Evolutionary conservation across 2,113 vertebrate species (phyloP).

Genomic region (Spheniscus mendiculus): DNA sequence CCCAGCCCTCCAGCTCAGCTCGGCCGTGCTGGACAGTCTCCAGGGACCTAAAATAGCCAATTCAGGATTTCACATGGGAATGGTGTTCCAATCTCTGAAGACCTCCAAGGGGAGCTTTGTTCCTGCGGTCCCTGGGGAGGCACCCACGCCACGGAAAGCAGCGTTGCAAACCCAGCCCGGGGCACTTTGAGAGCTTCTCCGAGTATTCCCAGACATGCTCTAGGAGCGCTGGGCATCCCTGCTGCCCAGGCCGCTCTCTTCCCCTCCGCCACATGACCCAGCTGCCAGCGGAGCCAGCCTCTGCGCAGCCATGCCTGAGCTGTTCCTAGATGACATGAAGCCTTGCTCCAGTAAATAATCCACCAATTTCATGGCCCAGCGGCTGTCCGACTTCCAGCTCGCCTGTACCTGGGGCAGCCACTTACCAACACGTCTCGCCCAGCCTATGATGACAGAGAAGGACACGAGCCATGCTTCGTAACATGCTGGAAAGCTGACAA

Average conservation of each 20-base stretch:
- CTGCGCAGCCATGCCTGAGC: rapidly evolving
- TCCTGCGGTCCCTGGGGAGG: rapidly evolving
- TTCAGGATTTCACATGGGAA: slow-evolving; percentile 32
- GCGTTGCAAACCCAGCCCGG: not conserved
- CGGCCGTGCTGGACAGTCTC: not conserved
- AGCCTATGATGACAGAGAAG: not conserved
- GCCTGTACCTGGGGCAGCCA: not conserved
- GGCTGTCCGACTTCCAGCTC: not conserved
- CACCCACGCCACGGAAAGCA: not conserved
- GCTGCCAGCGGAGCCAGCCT: not conserved
- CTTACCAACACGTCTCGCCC: rapidly evolving
- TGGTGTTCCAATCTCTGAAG: not conserved
- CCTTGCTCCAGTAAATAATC: not conserved
- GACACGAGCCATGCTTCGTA: not conserved
- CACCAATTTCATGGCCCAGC: not conserved
- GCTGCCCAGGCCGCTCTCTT: rapidly evolving
- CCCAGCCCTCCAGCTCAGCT: not conserved
- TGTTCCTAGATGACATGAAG: not conserved
- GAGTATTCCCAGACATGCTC: not conserved
- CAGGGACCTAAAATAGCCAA: slow-evolving; percentile 38
- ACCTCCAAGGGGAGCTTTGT: slow-evolving; percentile 32
- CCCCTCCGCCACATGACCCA: not conserved
- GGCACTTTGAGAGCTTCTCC: not conserved
- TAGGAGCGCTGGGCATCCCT: not conserved
- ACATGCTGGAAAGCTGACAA: not conserved